Percentiles rank a stretch among this genome's conserved stretches.
Conservation (phyloP, 2,888 invertebrate species). For the Sarcophaga rosellei region DNA sequence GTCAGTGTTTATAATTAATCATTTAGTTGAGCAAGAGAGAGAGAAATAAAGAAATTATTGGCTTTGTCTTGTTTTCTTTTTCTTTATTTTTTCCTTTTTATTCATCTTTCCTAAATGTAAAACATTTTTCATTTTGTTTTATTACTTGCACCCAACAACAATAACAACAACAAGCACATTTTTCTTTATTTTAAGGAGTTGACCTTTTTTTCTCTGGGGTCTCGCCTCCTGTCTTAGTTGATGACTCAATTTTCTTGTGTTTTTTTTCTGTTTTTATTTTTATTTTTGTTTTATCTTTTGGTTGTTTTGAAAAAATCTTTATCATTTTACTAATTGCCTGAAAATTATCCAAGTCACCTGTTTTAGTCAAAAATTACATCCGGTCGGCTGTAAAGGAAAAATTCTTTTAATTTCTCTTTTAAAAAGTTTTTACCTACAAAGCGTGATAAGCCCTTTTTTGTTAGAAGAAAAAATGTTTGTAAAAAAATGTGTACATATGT, state of each 20-base stretch:
- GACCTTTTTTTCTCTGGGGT: constrained; percentile 26
- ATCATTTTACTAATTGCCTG: constrained; percentile 56
- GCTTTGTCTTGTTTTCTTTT: no score
- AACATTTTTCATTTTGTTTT: constrained; percentile 45
- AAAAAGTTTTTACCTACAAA: no score
- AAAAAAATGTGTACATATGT: no score
- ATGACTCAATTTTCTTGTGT: constrained; percentile 58
- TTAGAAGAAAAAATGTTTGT: no score
- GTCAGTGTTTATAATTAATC: constrained; percentile 68
- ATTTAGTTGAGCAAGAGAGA: constrained; percentile 47
- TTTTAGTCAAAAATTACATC: constrained; percentile 51
- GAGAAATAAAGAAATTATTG: constrained; percentile 36
- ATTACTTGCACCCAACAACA: no score
- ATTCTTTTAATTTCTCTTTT: no score
- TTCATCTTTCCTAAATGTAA: background rate
- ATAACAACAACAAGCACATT: constrained; percentile 34
- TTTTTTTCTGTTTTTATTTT: background rate
- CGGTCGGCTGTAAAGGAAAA: constrained; percentile 7
- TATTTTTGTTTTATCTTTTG: background rate
- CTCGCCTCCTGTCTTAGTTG: constrained; percentile 37
- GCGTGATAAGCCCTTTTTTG: no score
- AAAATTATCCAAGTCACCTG: constrained; percentile 62
- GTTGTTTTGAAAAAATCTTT: constrained; percentile 21
- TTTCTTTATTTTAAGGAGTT: constrained; percentile 45
- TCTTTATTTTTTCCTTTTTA: background rate